These are phyloP conservation scores for Diplogasteroides magnus DNA, from an alignment of 1,140 invertebrate species.

Conservation along the genomic window DNA sequence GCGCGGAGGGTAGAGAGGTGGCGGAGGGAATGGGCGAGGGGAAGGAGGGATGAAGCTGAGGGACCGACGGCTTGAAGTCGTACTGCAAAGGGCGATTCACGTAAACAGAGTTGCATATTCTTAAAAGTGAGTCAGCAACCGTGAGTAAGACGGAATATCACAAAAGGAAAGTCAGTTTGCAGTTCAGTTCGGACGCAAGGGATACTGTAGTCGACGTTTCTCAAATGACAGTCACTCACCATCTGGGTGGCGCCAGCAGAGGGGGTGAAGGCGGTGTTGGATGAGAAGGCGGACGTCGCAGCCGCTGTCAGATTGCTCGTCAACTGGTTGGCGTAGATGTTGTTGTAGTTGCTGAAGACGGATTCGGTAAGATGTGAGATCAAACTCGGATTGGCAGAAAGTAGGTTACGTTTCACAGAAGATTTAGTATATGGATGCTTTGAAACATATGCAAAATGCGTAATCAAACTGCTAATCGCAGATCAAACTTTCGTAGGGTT, in stretches of 20 bases:
- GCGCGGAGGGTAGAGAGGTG: conserved; percentile 9
- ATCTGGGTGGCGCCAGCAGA: too few relatives aligned
- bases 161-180: too few relatives aligned
- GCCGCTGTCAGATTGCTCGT: not conserved
- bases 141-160: too few relatives aligned
- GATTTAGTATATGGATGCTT: conserved; percentile 6
- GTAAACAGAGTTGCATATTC: too few relatives aligned
- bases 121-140: too few relatives aligned
- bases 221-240: too few relatives aligned
- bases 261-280: not conserved
- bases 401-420: conserved; percentile 10
- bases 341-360: conserved; percentile 23
- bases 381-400: not conserved
- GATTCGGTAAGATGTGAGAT: not conserved
- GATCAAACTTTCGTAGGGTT: not conserved
- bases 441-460: not conserved
- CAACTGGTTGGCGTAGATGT: not conserved
- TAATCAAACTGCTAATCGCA: too few relatives aligned
- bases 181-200: too few relatives aligned
- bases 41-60: not conserved
- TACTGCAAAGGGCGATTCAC: too few relatives aligned
- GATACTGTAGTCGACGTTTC: too few relatives aligned
- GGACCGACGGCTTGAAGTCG: too few relatives aligned
- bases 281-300: not conserved
- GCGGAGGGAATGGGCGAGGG: not conserved